Base-by-base conservation (phyloP, 2,888 invertebrate genomes). In the Baccha elongata region DNA sequence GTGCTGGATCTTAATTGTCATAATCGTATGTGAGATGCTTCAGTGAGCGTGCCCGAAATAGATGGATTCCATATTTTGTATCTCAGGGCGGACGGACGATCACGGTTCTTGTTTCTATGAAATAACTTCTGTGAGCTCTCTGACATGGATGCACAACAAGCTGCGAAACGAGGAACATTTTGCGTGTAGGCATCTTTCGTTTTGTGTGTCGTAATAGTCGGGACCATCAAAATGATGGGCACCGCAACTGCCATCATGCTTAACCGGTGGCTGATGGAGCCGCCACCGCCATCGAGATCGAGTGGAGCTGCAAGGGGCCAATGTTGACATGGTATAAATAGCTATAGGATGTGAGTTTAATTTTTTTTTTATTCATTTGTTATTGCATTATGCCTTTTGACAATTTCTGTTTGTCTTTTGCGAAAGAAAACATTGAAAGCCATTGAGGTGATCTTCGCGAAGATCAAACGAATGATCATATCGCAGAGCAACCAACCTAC, bases 1-100 rank as follows among this genome's bases (percentile, higher is more conserved):
- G 83, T 83, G 83, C 83, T 78, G 83, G 83, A 78, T 83, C 83
- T 83, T 83, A 83, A 83, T 83, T 83, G 83, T 83, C 83, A 83
- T 83, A 83, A 83, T 83, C 83, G 83, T 68, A 68, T 76, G 83
- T 62, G 83, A 62, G 72, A 83, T 78, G 83, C 72, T 73, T 83
- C 83, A 67, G 78, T 83, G 83, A 65, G 58, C 71, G 68, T 58
- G 62, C 72, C 68, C 50, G 78, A 83, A 83, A 83, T 83, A 83
- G 78, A 76, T 21, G 72, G 67, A 83, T 72, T 68, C 68, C 78
- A 76, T 83, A 83, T 78, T 83, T 78, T 83, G 67, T 62, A 75
- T 72, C 53, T 71, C 58, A 29, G 53, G 8, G 0, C 7, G 46
- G 0, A 19, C 21, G 8, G 26, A 52, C 44, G 50, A 11, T n/a